Conservation (phyloP, 1,140 invertebrate genomes). For the Atta colombica region DNA sequence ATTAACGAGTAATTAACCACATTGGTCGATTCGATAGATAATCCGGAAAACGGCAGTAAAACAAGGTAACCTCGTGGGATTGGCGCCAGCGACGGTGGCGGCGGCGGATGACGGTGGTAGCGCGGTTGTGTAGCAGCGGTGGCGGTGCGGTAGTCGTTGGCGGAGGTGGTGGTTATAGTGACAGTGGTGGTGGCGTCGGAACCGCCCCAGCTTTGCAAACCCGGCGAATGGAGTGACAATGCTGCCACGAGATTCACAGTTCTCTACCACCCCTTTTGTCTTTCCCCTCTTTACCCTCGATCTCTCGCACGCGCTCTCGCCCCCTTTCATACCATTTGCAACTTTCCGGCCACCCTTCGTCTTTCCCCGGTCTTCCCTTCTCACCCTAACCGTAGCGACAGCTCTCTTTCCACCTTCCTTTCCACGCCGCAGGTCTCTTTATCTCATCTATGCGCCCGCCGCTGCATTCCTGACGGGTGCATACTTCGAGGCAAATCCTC, state of each 20-base stretch:
- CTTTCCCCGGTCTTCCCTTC: constrained; percentile 7
- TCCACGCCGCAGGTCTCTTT: constrained; percentile 54
- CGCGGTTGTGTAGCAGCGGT: constrained; percentile 55
- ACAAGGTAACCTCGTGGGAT: constrained; percentile 76
- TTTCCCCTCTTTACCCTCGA: constrained; percentile 75
- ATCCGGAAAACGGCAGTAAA: constrained; percentile 81
- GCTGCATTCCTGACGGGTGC: constrained; percentile 58
- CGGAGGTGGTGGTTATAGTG: constrained; percentile 60
- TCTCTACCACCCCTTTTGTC: constrained; percentile 78
- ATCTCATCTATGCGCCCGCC: constrained; percentile 61
- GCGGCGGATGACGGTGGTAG: constrained; percentile 37
- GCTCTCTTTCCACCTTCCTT: constrained; percentile 40
- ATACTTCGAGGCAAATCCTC: constrained; percentile 58
- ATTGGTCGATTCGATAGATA: constrained; percentile 76
- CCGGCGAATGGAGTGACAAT: constrained; percentile 80
- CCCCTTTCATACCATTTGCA: constrained; percentile 77
- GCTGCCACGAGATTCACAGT: constrained; percentile 78
- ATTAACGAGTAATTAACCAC: constrained; percentile 78
- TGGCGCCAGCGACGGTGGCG: constrained; percentile 53
- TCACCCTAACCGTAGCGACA: background rate
- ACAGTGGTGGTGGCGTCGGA: constrained; percentile 73
- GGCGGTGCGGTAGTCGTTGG: constrained; percentile 45
- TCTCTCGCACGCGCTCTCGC: constrained; percentile 71
- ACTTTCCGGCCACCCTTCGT: constrained; percentile 72
- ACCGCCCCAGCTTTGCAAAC: constrained; percentile 78